These are phyloP conservation scores for Conger conger DNA, from an alignment of 2,113 vertebrate genomes.

Conservation along the genomic window DNA sequence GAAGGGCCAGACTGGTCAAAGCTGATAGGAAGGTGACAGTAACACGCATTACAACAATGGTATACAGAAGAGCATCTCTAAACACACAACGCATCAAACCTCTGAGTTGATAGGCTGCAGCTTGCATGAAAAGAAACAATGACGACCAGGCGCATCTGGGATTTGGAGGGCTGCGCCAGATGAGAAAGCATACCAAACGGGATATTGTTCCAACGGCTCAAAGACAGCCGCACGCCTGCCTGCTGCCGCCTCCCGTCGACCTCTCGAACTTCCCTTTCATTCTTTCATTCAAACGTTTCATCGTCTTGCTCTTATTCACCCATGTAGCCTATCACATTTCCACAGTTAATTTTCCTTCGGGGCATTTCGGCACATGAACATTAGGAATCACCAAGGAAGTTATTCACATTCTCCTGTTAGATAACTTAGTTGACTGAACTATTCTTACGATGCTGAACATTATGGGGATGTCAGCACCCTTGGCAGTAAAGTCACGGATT, in stretches of 20 bases:
- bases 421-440: too few species aligned
- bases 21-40: too few species aligned
- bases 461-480: neutral
- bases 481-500: too few species aligned
- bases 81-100: too few species aligned
- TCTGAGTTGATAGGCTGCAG: too few species aligned
- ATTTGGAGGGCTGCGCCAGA: slow-evolving; percentile 33
- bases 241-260: slow-evolving; percentile 70
- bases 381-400: neutral
- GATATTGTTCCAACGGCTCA: slow-evolving; percentile 67
- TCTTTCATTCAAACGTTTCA: slow-evolving; percentile 27
- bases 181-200: slow-evolving; percentile 54
- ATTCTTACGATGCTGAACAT: neutral
- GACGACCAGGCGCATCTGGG: too few species aligned
- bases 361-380: neutral
- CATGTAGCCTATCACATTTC: neutral
- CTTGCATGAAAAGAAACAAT: too few species aligned
- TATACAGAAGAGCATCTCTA: too few species aligned
- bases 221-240: slow-evolving; percentile 67
- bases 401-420: neutral
- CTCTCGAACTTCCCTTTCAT: slow-evolving; percentile 13
- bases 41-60: too few species aligned
- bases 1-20: too few species aligned
- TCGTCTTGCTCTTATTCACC: neutral
- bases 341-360: neutral